These are phyloP conservation scores for Tupiocoris notatus DNA, from an alignment of 2,888 invertebrate genomes.

Conservation along the genomic window DNA sequence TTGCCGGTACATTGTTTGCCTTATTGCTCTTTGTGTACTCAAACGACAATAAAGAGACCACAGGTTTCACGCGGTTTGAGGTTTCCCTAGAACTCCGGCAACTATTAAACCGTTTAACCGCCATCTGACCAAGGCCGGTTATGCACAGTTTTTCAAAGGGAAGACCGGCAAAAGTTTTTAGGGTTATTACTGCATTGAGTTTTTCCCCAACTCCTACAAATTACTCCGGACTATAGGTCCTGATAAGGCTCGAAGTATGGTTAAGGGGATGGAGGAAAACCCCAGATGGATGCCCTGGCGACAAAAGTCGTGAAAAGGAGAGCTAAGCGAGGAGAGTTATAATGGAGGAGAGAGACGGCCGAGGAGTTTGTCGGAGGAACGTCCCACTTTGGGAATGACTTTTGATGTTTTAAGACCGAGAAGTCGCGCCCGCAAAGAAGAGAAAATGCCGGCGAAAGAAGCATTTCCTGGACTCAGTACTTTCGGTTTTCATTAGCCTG, in stretches of 20 bases:
- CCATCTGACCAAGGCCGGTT: no score
- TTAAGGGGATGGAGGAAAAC: neutral
- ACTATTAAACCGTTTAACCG: no score
- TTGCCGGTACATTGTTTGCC: no score
- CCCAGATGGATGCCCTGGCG: neutral
- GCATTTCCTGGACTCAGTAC: constrained; percentile 31
- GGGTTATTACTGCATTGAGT: neutral
- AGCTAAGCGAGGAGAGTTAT: neutral
- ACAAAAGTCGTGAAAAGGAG: neutral
- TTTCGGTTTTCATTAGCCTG: constrained; percentile 41
- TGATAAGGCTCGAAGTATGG: neutral
- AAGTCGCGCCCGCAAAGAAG: neutral
- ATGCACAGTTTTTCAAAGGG: no score
- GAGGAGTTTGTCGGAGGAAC: neutral
- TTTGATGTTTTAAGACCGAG: constrained; percentile 31
- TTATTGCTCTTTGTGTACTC: no score
- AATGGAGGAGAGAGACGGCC: neutral
- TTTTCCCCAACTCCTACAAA: constrained; percentile 5
- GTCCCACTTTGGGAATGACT: constrained; percentile 34
- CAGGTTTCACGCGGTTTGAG: no score
- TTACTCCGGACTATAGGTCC: neutral
- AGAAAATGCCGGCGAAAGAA: neutral
- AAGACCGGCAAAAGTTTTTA: neutral
- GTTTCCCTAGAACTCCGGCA: no score
- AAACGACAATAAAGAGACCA: no score